Percentiles rank a stretch among this genome's conserved stretches.
These are phyloP conservation scores for Sardinella longiceps DNA, from an alignment of 2,797 vertebrate genomes.

Conservation along the genomic window DNA sequence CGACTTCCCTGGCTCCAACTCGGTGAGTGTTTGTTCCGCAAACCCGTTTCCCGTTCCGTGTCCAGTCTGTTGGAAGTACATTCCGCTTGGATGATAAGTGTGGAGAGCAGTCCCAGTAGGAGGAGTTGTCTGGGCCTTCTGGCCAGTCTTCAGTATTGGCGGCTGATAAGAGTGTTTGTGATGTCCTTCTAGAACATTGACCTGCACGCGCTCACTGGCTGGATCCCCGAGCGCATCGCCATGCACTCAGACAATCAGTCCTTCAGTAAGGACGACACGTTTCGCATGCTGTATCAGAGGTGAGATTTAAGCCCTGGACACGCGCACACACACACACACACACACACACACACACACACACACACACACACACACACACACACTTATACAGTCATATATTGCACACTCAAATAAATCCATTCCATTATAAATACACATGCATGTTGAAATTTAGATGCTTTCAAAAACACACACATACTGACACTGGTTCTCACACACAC, in stretches of 20 bases:
- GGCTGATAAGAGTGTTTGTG: neutral
- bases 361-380: neutral
- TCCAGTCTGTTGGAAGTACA: neutral
- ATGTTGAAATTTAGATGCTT: neutral
- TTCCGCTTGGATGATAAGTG: neutral
- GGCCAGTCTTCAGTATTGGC: neutral
- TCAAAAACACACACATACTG: neutral
- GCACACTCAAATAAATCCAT: neutral
- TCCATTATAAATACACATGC: neutral
- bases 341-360: neutral
- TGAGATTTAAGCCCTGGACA: constrained; percentile 56
- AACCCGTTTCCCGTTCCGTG: neutral
- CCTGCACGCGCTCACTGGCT: constrained; percentile 96
- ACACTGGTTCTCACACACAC: neutral
- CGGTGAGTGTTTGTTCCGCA: constrained; percentile 76
- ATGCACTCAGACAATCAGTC: constrained; percentile 99
- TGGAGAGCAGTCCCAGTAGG: neutral
- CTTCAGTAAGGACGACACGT: constrained; percentile 92
- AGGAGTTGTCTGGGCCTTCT: neutral
- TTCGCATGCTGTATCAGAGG: constrained; percentile 98
- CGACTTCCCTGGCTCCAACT: constrained; percentile 98
- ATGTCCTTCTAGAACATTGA: constrained; percentile 88
- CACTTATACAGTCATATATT: neutral
- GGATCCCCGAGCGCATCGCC: constrained; percentile 98
- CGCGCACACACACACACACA: neutral